Conservation (phyloP, 2,797 vertebrate genomes). For the Rhincodon typus region DNA sequence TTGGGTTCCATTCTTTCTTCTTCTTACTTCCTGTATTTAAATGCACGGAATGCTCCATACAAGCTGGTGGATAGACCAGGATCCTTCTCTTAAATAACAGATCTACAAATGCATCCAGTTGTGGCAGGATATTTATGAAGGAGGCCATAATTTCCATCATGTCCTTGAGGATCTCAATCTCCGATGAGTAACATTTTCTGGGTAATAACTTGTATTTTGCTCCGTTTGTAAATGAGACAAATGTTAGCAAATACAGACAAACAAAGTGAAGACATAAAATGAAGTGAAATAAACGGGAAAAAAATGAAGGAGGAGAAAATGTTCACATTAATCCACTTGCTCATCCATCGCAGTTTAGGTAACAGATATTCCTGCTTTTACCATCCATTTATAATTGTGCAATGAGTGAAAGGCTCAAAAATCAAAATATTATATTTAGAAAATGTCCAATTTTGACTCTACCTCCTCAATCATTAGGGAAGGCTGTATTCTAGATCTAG, state of each 20-base stretch:
- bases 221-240: not conserved
- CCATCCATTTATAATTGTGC: not conserved
- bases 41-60: not conserved
- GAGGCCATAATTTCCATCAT: not conserved
- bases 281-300: not conserved
- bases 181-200: not conserved
- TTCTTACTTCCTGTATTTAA: not conserved
- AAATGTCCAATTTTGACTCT: not conserved
- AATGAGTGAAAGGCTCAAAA: not conserved
- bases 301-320: not conserved
- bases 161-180: not conserved
- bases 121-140: not conserved
- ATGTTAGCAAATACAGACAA: not conserved
- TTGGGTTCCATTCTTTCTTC: not conserved
- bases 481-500: not conserved
- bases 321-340: not conserved
- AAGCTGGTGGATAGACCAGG: not conserved
- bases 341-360: not conserved
- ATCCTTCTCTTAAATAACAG: not conserved
- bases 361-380: not conserved
- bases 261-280: not conserved
- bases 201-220: not conserved
- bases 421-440: too few relatives aligned
- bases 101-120: not conserved
- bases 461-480: not conserved